Percentiles rank a stretch among this genome's conserved stretches.
Evolutionary conservation across 2,113 vertebrate genomes (phyloP).

Genomic region (Sturnus vulgaris): DNA sequence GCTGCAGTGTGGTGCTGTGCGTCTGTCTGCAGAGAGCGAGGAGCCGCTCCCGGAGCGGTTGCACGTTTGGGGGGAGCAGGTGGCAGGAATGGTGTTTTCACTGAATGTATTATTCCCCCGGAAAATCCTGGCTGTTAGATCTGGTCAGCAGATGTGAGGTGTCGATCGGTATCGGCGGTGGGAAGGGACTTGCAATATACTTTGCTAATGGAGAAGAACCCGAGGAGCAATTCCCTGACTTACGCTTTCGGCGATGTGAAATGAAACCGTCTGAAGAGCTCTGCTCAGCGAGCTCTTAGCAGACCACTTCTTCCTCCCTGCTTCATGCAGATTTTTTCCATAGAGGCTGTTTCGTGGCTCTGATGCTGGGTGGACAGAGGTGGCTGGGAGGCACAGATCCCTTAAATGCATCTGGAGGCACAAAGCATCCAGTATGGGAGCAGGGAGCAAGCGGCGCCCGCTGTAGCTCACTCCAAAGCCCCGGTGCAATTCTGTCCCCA

Average conservation of each 20-base stretch:
- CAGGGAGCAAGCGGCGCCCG: rapidly evolving
- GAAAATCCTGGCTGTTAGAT: conserved; percentile 18
- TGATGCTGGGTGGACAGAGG: neutral
- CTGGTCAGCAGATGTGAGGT: conserved; percentile 46
- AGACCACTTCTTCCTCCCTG: neutral
- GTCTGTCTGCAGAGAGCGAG: neutral
- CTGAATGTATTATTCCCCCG: neutral
- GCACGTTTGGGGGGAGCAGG: neutral
- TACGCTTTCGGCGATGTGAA: neutral
- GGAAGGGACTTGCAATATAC: neutral
- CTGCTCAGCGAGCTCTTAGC: neutral
- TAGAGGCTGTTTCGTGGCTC: neutral
- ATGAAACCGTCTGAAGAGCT: neutral
- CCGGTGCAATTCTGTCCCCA: neutral
- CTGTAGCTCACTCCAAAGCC: neutral
- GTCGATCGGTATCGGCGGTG: neutral
- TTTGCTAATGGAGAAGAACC: conserved; percentile 34
- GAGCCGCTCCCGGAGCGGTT: neutral
- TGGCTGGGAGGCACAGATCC: neutral
- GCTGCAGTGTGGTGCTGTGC: rapidly evolving
- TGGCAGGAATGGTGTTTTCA: conserved; percentile 14
- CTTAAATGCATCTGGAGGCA: neutral
- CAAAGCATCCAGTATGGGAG: neutral
- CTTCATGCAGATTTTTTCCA: neutral
- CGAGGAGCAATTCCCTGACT: neutral